Percentiles rank a stretch among this genome's conserved stretches.
phyloP scores from a whole-genome alignment of 1,140 invertebrate genomes.

The Platorchestia sp. region DNA sequence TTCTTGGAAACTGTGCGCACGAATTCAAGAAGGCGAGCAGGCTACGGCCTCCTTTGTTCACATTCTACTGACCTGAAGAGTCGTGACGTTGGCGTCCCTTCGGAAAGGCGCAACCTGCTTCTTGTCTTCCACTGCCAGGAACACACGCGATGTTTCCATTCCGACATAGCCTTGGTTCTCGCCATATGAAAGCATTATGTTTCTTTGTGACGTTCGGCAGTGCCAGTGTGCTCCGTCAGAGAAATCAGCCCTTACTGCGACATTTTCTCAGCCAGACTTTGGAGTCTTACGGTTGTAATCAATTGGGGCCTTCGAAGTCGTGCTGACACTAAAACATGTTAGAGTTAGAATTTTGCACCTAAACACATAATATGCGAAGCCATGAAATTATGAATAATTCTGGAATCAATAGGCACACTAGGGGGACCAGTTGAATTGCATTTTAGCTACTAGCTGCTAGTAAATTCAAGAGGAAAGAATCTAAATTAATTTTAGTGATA shows the following conservation, averaged over 20 bases:
- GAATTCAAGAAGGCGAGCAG: not conserved
- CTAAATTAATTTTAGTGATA: not conserved
- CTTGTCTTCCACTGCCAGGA: not conserved
- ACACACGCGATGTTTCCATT: not conserved
- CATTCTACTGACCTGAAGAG: not conserved
- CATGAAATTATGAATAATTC: too few relatives aligned
- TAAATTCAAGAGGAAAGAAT: not conserved
- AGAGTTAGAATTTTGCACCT: not conserved
- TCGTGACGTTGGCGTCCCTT: not conserved
- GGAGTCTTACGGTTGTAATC: not conserved
- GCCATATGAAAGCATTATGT: not conserved
- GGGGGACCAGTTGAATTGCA: too few relatives aligned
- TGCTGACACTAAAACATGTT: not conserved
- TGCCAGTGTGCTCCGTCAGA: not conserved
- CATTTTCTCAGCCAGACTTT: not conserved
- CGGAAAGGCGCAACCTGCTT: not conserved
- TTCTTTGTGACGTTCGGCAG: not conserved
- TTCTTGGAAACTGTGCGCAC: constrained; percentile 1
- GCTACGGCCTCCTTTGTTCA: not conserved
- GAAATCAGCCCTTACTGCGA: not conserved
- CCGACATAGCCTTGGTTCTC: not conserved
- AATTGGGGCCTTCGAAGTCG: not conserved
- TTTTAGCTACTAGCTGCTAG: too few relatives aligned
- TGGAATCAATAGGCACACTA: too few relatives aligned
- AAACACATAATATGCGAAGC: too few relatives aligned